A percentile compares a stretch with the other conserved stretches of the same genome.
phyloP scores from a whole-genome alignment of 2,888 invertebrate genomes.

The Oxyteleia sp. region DNA sequence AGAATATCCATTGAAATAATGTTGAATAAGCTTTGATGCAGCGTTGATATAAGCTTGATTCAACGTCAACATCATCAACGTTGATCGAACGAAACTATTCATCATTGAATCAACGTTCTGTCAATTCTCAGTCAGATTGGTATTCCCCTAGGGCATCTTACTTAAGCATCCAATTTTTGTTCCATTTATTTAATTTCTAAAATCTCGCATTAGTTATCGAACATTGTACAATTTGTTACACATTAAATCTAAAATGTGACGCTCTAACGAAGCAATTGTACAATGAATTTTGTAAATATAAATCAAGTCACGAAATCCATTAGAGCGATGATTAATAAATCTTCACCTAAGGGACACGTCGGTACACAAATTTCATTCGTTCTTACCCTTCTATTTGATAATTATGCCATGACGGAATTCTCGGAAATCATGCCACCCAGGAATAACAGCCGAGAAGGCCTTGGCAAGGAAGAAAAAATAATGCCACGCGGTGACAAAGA shows the following conservation, averaged over 20 bases:
- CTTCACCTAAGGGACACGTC: not conserved
- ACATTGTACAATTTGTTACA: too few relatives aligned
- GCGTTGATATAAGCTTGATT: too few relatives aligned
- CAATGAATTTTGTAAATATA: not conserved
- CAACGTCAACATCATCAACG: too few relatives aligned
- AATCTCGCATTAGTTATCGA: too few relatives aligned
- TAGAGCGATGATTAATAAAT: conserved; percentile 26
- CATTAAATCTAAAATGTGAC: not conserved
- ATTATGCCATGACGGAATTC: conserved; percentile 56
- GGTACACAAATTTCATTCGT: conserved; percentile 18
- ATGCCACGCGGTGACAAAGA: conserved; percentile 50
- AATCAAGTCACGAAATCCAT: conserved; percentile 8
- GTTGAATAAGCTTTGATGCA: too few relatives aligned
- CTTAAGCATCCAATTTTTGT: too few relatives aligned
- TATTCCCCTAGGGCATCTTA: too few relatives aligned
- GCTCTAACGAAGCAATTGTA: conserved; percentile 7
- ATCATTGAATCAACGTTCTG: too few relatives aligned
- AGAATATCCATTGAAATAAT: too few relatives aligned
- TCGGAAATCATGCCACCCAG: conserved; percentile 63
- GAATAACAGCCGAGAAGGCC: conserved; percentile 45
- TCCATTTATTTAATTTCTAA: too few relatives aligned
- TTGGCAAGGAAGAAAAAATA: conserved; percentile 39
- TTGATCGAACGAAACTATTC: too few relatives aligned
- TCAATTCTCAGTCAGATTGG: too few relatives aligned
- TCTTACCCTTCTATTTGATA: conserved; percentile 39